These are phyloP conservation scores for Nemapogon koenigi DNA, from an alignment of 2,888 invertebrate species.

Conservation along the genomic window DNA sequence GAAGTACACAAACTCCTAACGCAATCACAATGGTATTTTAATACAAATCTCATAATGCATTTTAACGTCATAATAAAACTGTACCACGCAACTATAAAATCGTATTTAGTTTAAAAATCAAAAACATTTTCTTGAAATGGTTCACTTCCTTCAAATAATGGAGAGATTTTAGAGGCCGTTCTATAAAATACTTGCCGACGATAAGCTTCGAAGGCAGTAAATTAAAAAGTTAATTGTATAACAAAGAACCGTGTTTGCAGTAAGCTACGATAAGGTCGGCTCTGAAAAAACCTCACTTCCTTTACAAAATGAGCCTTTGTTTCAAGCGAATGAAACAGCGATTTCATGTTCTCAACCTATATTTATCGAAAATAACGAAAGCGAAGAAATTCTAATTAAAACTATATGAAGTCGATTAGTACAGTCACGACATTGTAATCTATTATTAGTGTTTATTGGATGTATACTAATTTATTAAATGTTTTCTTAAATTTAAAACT, in stretches of 20 bases:
- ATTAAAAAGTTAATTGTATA: conserved; percentile 40
- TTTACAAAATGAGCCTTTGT: conserved; percentile 24
- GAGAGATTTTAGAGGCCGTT: conserved; percentile 15
- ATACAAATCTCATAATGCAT: too few species aligned
- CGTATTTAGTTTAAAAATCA: too few species aligned
- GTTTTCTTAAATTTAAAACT: too few species aligned
- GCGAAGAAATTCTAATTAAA: conserved; percentile 3
- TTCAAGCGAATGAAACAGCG: conserved; percentile 9
- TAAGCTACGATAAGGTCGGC: conserved; percentile 29
- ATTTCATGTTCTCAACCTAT: neutral
- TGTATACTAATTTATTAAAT: too few species aligned
- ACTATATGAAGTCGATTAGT: conserved; percentile 1
- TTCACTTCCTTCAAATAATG: conserved; percentile 31
- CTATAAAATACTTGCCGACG: neutral
- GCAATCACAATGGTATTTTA: too few species aligned
- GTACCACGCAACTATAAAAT: too few species aligned
- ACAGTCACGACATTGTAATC: too few species aligned
- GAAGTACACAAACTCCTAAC: too few species aligned
- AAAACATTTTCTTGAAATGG: too few species aligned
- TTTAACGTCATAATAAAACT: too few species aligned
- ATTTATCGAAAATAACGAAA: conserved; percentile 5
- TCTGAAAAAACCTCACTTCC: conserved; percentile 24
- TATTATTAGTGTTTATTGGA: too few species aligned
- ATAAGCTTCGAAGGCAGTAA: conserved; percentile 20
- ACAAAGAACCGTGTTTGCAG: conserved; percentile 33